A percentile compares a stretch with the other conserved stretches of the same genome.
Conservation (phyloP, 2,113 vertebrate genomes). For the Malurus melanocephalus region DNA sequence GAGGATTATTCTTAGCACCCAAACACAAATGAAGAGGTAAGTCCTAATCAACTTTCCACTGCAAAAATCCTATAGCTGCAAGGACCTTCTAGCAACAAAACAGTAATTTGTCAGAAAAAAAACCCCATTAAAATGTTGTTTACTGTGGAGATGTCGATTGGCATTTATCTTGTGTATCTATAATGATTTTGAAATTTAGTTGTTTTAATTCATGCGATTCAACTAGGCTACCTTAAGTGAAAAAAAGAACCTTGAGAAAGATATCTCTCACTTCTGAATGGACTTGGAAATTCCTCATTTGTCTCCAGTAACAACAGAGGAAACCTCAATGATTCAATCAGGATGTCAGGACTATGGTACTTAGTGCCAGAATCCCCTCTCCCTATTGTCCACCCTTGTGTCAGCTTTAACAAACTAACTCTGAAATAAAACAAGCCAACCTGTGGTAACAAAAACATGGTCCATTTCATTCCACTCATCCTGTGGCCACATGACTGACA, state of each 20-base stretch:
- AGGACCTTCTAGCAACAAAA: neutral
- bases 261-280: neutral
- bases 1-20: neutral
- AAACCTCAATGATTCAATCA: neutral
- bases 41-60: neutral
- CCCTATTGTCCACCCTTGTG: neutral
- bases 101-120: neutral
- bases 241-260: neutral
- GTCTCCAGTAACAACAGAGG: neutral
- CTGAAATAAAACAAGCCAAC: neutral
- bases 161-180: neutral
- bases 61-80: neutral
- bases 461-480: neutral
- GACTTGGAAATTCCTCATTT: neutral
- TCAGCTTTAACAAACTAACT: neutral
- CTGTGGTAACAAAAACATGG: neutral
- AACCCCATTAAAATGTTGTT: neutral
- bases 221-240: neutral
- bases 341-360: neutral
- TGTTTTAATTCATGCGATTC: neutral
- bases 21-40: neutral
- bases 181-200: neutral
- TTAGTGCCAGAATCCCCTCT: neutral
- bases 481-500: neutral
- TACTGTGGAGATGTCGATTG: neutral